Evolutionary conservation across 23 tunicate genomes (phyloP).

Genomic region (Halocynthia roretzi): DNA sequence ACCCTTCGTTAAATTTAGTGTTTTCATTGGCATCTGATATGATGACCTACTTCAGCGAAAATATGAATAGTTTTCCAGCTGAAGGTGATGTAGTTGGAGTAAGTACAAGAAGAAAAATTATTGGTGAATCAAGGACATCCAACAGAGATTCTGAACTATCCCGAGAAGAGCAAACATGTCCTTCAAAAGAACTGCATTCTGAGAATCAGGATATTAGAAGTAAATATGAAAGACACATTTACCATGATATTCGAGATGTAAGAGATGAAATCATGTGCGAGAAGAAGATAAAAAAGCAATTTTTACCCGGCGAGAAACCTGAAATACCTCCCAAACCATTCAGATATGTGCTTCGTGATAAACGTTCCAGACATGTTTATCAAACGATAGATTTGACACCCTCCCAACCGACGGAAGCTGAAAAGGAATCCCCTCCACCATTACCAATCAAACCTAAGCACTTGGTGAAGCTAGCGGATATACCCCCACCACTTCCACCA

Average conservation of each 20-base stretch:
- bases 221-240: constrained; percentile 9
- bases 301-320: constrained; percentile 3
- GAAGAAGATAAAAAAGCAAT: neutral
- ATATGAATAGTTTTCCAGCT: neutral
- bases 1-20: too few relatives aligned
- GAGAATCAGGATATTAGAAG: neutral
- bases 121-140: neutral
- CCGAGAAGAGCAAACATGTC: neutral
- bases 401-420: neutral
- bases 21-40: too few relatives aligned
- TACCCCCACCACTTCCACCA: constrained; percentile 69
- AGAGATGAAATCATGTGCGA: neutral
- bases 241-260: constrained; percentile 18
- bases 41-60: too few relatives aligned
- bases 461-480: constrained; percentile 5
- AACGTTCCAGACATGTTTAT: constrained; percentile 32
- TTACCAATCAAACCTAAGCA: constrained; percentile 74
- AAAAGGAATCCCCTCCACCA: constrained; percentile 25
- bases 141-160: neutral
- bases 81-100: constrained; percentile 1
- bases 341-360: constrained; percentile 31
- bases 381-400: constrained; percentile 22
- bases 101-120: neutral
- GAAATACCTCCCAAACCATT: constrained; percentile 25
- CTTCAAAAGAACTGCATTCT: too few relatives aligned